A percentile compares a stretch with the other conserved stretches of the same genome.
These are phyloP conservation scores for Mycetomoellerius zeteki DNA, from an alignment of 1,140 invertebrate species.

Conservation along the genomic window DNA sequence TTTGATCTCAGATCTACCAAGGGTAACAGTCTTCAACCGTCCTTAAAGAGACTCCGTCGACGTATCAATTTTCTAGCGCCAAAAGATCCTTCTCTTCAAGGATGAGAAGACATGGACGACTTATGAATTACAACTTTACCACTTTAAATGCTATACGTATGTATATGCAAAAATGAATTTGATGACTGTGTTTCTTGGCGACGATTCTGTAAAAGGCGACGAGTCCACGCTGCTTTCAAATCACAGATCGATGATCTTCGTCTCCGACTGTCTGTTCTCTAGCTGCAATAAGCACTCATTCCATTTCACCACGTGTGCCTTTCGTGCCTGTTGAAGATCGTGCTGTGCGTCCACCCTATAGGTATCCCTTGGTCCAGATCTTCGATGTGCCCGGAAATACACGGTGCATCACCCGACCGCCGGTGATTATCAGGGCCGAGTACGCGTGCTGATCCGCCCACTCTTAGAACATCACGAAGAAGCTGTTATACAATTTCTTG, in stretches of 20 bases:
- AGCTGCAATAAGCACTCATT: constrained; percentile 42
- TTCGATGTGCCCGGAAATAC: constrained; percentile 55
- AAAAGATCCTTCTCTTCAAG: not conserved
- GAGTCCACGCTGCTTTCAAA: constrained; percentile 31
- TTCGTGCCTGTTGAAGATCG: constrained; percentile 51
- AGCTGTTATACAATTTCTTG: constrained; percentile 94
- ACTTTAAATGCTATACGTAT: constrained; percentile 2
- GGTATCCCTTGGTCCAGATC: constrained; percentile 40
- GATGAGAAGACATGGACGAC: not conserved
- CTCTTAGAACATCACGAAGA: constrained; percentile 94
- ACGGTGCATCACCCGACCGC: constrained; percentile 72
- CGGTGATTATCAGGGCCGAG: constrained; percentile 49
- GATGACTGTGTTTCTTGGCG: not conserved
- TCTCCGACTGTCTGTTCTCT: constrained; percentile 1
- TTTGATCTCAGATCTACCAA: constrained; percentile 38
- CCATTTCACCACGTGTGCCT: not conserved
- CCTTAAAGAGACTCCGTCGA: constrained; percentile 26
- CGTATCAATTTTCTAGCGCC: not conserved
- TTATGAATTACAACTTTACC: constrained; percentile 27
- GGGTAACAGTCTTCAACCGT: not conserved
- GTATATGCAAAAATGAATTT: constrained; percentile 29
- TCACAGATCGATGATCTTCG: constrained; percentile 23
- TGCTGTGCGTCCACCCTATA: constrained; percentile 31
- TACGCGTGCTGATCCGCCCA: constrained; percentile 35
- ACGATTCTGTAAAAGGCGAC: constrained; percentile 36